Conservation (phyloP, 2,113 vertebrate species). For the Cervus canadensis region DNA sequence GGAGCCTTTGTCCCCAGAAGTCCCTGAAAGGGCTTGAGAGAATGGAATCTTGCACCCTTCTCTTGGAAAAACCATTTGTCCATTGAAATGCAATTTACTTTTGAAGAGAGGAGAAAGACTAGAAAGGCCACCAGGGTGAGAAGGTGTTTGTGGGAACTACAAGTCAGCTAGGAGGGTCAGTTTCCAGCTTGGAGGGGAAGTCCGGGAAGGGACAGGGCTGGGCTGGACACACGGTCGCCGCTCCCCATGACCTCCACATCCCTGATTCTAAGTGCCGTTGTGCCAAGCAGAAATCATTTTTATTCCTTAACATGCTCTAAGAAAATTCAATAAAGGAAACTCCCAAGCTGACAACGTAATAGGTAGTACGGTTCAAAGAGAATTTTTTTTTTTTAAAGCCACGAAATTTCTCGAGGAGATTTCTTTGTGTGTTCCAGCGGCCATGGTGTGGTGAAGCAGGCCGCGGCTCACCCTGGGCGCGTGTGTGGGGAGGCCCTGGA, state of each 20-base stretch:
- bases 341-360: neutral
- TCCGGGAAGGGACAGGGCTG: slow-evolving; percentile 53
- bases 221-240: neutral
- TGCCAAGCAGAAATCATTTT: neutral
- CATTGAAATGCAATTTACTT: slow-evolving; percentile 4
- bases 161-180: slow-evolving; percentile 63
- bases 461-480: neutral
- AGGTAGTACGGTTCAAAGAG: neutral
- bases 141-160: slow-evolving; percentile 44
- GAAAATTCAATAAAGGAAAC: neutral
- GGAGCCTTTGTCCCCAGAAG: neutral
- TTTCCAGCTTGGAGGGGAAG: slow-evolving; percentile 55
- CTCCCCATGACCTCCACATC: neutral
- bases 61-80: slow-evolving; percentile 18
- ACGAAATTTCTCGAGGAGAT: slow-evolving; percentile 28
- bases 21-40: neutral
- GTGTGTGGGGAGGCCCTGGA: neutral
- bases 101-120: neutral
- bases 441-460: slow-evolving; percentile 32
- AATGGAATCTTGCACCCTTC: slow-evolving; percentile 6
- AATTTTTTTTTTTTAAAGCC: neutral
- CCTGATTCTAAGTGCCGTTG: neutral
- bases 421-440: slow-evolving; percentile 50
- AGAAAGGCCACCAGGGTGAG: slow-evolving; percentile 34
- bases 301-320: neutral